A percentile compares a stretch with the other conserved stretches of the same genome.
These are phyloP conservation scores for Leucania comma DNA, from an alignment of 2,888 invertebrate species.

Conservation along the genomic window DNA sequence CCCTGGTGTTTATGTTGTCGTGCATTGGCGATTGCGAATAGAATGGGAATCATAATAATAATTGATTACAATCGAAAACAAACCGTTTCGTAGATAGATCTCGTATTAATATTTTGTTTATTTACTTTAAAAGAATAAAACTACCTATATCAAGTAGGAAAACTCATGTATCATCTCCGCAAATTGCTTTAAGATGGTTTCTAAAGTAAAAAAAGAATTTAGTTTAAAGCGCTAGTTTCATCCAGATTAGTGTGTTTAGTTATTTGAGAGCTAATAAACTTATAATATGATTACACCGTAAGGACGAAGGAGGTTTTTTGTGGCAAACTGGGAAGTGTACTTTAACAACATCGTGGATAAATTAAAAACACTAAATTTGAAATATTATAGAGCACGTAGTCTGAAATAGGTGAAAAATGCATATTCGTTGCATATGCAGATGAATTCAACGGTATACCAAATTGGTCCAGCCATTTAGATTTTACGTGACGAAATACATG, in stretches of 20 bases:
- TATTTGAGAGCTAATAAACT: constrained; percentile 19
- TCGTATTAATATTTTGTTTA: too few species aligned
- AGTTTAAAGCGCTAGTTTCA: constrained; percentile 10
- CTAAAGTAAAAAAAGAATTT: constrained; percentile 9
- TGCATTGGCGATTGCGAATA: neutral
- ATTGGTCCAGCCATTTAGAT: constrained; percentile 43
- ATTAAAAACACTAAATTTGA: neutral
- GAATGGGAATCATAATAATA: neutral
- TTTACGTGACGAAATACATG: constrained; percentile 50
- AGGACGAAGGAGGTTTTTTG: neutral
- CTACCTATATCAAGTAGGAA: neutral
- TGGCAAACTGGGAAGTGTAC: neutral
- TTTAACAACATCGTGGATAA: neutral
- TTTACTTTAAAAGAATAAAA: neutral
- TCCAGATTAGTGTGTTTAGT: constrained; percentile 1
- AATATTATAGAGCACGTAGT: neutral
- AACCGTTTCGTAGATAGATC: neutral
- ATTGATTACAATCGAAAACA: neutral
- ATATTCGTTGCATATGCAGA: constrained; percentile 46
- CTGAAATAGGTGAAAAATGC: constrained; percentile 19
- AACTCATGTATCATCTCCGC: neutral
- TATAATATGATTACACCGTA: constrained; percentile 3
- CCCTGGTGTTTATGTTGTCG: constrained; percentile 14
- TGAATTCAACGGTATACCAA: constrained; percentile 42
- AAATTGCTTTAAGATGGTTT: constrained; percentile 10